Base-by-base conservation (phyloP, 2,113 vertebrate genomes). In the Cinclus mexicanus region DNA sequence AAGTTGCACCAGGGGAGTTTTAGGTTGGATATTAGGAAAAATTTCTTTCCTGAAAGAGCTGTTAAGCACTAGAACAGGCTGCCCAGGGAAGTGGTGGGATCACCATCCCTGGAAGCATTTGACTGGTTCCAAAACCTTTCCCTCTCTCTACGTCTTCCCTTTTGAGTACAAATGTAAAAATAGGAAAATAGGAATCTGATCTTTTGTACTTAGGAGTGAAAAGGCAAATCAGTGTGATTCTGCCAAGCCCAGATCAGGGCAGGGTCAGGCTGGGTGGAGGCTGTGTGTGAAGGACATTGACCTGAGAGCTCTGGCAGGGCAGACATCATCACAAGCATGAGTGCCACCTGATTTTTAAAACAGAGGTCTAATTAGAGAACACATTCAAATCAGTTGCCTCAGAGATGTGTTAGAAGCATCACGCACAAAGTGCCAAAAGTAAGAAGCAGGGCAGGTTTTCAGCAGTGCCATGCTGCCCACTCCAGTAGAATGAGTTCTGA, bases 321-420 rank as follows among this genome's bases (percentile, higher is more conserved):
- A 93, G 22, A 68, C 56, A 61, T 49, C 65, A 12, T 64, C 81
- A 87, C 44, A 56, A 53, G 14, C 47, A 29, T 3, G 29, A 90
- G n/a, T 26, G 39, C 49, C 3, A 2, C 31, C 53, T 53, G 15
- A 28, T 85, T 89, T 91, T 84, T 11, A 60, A 87, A 82, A 68
- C 39, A 82, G 41, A 86, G 57, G 24, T 78, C 76, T 91, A 90
- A 91, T 91, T 95, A 84, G 91, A 85, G 74, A 89, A 56, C 70
- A 64, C 68, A 24, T 72, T 82, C 61, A 76, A 84, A 89, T 79
- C 44, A 53, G 70, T 33, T 55, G 52, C 47, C 57, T 82, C 57
- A 46, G 74, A 64, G 69, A 67, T 14, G 44, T 35, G 31, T 22
- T 82, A 57, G 91, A 95, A 89, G 67, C 49, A 75, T 49, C 53